Evolutionary conservation across 2,797 vertebrate species (phyloP).

Genomic region (Labeo calbasu): DNA sequence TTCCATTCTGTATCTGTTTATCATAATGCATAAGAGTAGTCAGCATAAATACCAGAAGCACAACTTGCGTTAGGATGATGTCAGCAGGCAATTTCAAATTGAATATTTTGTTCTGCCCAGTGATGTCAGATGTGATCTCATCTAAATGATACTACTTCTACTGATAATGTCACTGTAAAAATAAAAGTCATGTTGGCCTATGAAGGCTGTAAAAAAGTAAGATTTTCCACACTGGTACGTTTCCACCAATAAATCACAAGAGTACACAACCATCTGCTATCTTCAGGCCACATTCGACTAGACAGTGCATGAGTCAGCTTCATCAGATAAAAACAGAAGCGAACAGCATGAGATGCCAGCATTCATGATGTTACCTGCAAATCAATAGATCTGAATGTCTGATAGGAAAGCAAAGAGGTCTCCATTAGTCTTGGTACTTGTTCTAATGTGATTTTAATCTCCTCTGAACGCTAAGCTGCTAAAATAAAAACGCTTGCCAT

Average conservation of each 20-base stretch:
- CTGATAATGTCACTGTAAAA: neutral
- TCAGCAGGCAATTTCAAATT: neutral
- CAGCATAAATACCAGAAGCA: neutral
- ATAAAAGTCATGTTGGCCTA: neutral
- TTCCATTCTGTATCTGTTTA: neutral
- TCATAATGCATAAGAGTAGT: neutral
- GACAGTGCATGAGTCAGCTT: slow-evolving; percentile 16
- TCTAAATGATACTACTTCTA: slow-evolving; percentile 7
- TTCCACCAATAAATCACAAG: neutral
- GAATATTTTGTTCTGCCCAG: neutral
- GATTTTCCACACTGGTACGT: neutral
- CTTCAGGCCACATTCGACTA: neutral
- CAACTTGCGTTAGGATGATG: neutral
- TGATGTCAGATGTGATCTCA: slow-evolving; percentile 21
- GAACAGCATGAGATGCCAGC: slow-evolving; percentile 4
- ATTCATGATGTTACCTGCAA: neutral
- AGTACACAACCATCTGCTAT: neutral
- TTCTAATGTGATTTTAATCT: slow-evolving; percentile 32
- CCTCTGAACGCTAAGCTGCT: neutral
- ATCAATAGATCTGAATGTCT: neutral
- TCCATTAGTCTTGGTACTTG: neutral
- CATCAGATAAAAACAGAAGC: neutral
- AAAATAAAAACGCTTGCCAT: neutral
- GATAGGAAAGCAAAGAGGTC: neutral
- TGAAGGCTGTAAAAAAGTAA: neutral